A percentile compares a stretch with the other conserved stretches of the same genome.
Evolutionary conservation across 2,113 vertebrate genomes (phyloP).

Genomic region (Forbesichthys papilliferus): DNA sequence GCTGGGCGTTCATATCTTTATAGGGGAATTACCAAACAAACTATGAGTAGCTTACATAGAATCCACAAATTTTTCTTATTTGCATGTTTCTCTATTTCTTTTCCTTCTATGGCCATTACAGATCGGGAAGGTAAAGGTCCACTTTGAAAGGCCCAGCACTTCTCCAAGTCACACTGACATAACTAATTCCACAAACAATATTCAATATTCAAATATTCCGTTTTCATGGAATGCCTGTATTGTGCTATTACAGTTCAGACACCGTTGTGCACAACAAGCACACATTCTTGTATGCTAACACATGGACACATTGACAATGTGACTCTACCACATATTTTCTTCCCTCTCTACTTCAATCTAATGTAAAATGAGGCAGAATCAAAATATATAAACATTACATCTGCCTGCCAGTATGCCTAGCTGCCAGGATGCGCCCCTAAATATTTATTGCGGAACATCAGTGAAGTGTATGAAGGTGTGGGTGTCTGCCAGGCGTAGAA

Average conservation of each 20-base stretch:
- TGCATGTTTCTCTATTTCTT: no score
- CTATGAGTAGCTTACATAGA: no score
- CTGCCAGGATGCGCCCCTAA: conserved; percentile 68
- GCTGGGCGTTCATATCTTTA: no score
- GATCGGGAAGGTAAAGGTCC: no score
- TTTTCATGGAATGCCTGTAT: background rate
- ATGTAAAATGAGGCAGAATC: conserved; percentile 66
- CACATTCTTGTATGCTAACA: background rate
- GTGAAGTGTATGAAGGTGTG: conserved; percentile 66
- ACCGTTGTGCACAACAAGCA: conserved; percentile 13
- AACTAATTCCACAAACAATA: no score
- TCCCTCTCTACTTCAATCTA: conserved; percentile 60
- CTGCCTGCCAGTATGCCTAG: conserved; percentile 63
- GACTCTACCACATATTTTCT: conserved; percentile 39
- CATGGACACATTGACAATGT: conserved; percentile 28
- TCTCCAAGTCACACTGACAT: no score
- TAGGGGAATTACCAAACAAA: no score
- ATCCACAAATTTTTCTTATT: no score
- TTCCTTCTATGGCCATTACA: no score
- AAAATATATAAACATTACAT: conserved; percentile 72
- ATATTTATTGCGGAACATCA: conserved; percentile 74
- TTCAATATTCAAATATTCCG: no score
- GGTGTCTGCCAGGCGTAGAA: conserved; percentile 54
- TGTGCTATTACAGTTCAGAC: conserved; percentile 30
- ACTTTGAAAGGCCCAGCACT: no score